Conservation (phyloP, 2,797 vertebrate species). For the Sebastes nivosus region DNA sequence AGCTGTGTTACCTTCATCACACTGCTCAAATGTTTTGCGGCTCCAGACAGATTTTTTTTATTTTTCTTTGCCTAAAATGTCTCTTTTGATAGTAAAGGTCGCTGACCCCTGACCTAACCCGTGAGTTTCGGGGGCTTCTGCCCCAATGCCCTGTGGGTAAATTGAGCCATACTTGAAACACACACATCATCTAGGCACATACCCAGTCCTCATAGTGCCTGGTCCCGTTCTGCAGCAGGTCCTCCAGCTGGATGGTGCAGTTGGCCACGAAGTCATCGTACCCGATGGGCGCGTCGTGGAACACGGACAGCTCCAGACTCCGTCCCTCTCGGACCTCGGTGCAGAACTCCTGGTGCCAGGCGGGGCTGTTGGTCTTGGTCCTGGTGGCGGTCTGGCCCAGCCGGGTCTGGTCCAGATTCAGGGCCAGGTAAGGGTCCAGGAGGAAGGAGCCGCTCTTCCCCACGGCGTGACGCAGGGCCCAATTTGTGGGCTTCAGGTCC, state of each 20-base stretch:
- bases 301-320: conserved; percentile 97
- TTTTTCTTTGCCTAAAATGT: too few species aligned
- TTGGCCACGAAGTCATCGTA: conserved; percentile 99
- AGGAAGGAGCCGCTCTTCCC: conserved; percentile 96
- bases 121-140: neutral
- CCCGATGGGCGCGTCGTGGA: conserved; percentile 98
- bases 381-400: conserved; percentile 97
- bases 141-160: neutral
- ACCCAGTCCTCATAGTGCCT: conserved; percentile 99
- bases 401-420: conserved; percentile 97
- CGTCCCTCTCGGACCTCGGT: conserved; percentile 94
- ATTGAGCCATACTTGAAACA: neutral
- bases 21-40: too few species aligned
- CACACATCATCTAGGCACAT: conserved; percentile 53
- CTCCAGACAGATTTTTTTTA: too few species aligned
- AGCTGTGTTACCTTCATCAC: too few species aligned
- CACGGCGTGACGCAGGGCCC: conserved; percentile 97
- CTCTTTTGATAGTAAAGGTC: too few species aligned
- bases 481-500: conserved; percentile 97
- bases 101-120: too few species aligned
- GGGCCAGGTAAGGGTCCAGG: conserved; percentile 97
- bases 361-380: conserved; percentile 97
- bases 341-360: conserved; percentile 98
- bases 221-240: conserved; percentile 98
- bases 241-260: conserved; percentile 99